Evolutionary conservation across 2,113 vertebrate species (phyloP), one percentile per base, ranked within the genome.

Genomic region (Nibea albiflora): DNA sequence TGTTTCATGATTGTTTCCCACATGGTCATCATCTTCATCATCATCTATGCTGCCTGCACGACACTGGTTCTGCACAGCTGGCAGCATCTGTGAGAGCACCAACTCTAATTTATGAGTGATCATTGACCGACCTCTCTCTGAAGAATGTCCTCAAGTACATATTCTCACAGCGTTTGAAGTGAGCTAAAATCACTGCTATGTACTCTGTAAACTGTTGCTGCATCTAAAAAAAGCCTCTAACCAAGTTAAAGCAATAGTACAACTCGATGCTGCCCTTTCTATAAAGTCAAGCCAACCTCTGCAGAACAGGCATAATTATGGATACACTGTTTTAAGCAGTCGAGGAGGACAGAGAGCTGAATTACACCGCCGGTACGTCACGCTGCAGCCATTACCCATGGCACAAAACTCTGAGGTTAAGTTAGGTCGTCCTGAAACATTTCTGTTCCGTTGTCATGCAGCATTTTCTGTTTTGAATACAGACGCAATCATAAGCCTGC

Each of bases 221-320:
- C 57, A 66, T 66, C 78, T 82, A 49, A 73, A 88, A 88, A 75
- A 73, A 71, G 42, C 39, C 42, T 22, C 1, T 14, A 39, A 46
- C 81, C 71, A 80, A 63, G 58, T 83, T 79, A 50, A 72, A 22
- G 20, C 42, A 53, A 4, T 22, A 22, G 49, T 53, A 46, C 1
- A 11, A 46, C 47, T 73, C 60, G 52, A 42, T 35, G 69, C 67
- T 63, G 71, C 35, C 42, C 44, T 57, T 61, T 70, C 54, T 19
- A 20, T 56, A 22, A 24, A 79, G 58, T 60, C 72, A 75, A 66
- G 77, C 75, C 83, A 70, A 70, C 62, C 61, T 70, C 81, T 80
- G 81, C 62, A 83, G 73, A 86, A 76, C 49, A 61, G 19, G 47
- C 67, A 83, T 72, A 66, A 83, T 71, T 56, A 52, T 72, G 76